Conservation (phyloP, 2,113 vertebrate species). For the Aplodontia rufa region DNA sequence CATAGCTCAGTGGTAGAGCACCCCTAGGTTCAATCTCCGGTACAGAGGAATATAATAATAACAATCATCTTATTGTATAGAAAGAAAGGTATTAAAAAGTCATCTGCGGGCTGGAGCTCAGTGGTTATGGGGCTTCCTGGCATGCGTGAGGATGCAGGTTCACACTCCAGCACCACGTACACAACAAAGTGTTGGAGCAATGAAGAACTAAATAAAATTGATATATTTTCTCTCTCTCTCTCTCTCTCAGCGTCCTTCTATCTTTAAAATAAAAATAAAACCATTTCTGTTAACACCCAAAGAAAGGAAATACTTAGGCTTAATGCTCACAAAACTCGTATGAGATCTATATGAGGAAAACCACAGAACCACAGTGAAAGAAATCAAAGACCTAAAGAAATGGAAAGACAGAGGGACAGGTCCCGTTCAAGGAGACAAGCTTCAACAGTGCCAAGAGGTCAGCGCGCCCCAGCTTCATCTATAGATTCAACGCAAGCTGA, state of each 20-base stretch:
- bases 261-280: neutral
- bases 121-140: too few relatives aligned
- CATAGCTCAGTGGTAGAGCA: too few relatives aligned
- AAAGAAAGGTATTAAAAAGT: neutral
- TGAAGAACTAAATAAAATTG: too few relatives aligned
- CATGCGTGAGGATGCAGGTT: too few relatives aligned
- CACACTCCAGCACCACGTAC: too few relatives aligned
- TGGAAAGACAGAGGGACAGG: neutral
- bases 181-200: too few relatives aligned
- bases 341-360: neutral
- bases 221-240: too few relatives aligned
- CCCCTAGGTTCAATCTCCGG: too few relatives aligned
- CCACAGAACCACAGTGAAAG: neutral
- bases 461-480: neutral
- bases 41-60: too few relatives aligned
- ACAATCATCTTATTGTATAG: too few relatives aligned
- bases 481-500: neutral
- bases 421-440: neutral
- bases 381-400: neutral
- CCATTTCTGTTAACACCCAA: neutral
- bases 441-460: neutral
- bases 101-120: too few relatives aligned
- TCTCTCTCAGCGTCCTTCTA: too few relatives aligned
- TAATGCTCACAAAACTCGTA: neutral
- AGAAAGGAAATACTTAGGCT: neutral